phyloP scores from a whole-genome alignment of 1,140 invertebrate genomes.

The Zaprionus vittiger region DNA sequence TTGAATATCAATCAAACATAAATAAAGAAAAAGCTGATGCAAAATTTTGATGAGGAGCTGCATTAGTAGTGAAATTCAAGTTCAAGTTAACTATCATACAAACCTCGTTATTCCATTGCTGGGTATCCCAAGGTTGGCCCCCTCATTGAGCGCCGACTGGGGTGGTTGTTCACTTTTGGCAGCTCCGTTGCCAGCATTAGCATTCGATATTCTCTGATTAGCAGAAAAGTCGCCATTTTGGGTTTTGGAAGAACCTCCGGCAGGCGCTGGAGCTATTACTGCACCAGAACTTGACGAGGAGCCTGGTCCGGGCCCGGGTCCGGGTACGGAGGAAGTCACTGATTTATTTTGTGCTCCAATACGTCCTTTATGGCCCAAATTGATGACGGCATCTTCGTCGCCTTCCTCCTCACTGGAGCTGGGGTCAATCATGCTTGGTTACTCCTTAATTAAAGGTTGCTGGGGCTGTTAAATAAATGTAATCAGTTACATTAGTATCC shows the following conservation, averaged over 20 bases:
- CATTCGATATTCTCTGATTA: slow-evolving; percentile 35
- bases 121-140: slow-evolving; percentile 70
- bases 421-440: slow-evolving; percentile 91
- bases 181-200: not conserved
- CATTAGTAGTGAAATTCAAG: not conserved
- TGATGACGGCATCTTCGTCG: slow-evolving; percentile 90
- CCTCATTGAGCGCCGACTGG: slow-evolving; percentile 42
- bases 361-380: slow-evolving; percentile 60
- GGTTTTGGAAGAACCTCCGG: slow-evolving; percentile 30
- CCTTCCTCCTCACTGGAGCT: slow-evolving; percentile 95
- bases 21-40: not conserved
- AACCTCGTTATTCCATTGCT: slow-evolving; percentile 77
- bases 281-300: slow-evolving; percentile 5
- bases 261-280: slow-evolving; percentile 20
- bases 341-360: slow-evolving; percentile 38
- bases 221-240: slow-evolving; percentile 60
- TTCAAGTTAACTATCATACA: not conserved
- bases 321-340: not conserved
- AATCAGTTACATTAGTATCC: no score
- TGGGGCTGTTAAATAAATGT: not conserved
- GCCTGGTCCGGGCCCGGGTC: slow-evolving; percentile 1
- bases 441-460: not conserved
- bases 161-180: slow-evolving; percentile 48
- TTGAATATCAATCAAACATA: not conserved
- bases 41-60: not conserved